Base-by-base conservation (phyloP, 2,797 vertebrate genomes). In the Onychomys torridus region DNA sequence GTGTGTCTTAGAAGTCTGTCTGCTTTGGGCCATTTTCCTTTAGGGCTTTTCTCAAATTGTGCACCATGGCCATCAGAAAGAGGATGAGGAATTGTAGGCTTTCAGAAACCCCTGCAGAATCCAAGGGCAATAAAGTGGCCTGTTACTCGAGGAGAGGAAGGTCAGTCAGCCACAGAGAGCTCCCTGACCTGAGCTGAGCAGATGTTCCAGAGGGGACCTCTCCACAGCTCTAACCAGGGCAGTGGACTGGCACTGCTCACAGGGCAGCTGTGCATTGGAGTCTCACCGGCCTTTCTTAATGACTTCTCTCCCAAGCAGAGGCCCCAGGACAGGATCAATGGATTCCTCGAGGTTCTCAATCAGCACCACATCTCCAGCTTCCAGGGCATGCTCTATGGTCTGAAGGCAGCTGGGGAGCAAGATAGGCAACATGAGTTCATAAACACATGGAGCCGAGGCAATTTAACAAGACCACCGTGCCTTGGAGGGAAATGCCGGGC, bases 341-440 rank as follows among this genome's bases (percentile, higher is more conserved):
- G 97, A 98, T 97, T 99, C 99, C 96, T 99, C 99, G 89, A 99
- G 91, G 97, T 99, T 99, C 98, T 99, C 99, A 69, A 99, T 99
- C 84, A 99, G 98, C 87, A 99, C 99, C 89, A 99, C 97, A 0
- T 99, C 99, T 25, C 99, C 99, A 1, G 98, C 98, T 93, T 99
- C 98, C 97, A 99, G 96, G 0, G 99, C 99, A 94, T 78, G 98
- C 96, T 99, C 99, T 63, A 99, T 97, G 0, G 91, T 98, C 69
- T 99, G 99, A 96, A 99, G 97, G 96, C 99, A 99, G 57, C 99
- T 99, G 93, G 29, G 93, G 84, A 96, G 71, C 91, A 12, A 95
- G 96, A 10, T 6, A 16, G 79, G 79, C 21, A 82, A 37, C 2
- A 11, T 89, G 69, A 96, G 57, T 59, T 4, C 21, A 29, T 1